These are phyloP conservation scores for Nesidiocoris tenuis DNA, from an alignment of 2,888 invertebrate species.

Conservation along the genomic window DNA sequence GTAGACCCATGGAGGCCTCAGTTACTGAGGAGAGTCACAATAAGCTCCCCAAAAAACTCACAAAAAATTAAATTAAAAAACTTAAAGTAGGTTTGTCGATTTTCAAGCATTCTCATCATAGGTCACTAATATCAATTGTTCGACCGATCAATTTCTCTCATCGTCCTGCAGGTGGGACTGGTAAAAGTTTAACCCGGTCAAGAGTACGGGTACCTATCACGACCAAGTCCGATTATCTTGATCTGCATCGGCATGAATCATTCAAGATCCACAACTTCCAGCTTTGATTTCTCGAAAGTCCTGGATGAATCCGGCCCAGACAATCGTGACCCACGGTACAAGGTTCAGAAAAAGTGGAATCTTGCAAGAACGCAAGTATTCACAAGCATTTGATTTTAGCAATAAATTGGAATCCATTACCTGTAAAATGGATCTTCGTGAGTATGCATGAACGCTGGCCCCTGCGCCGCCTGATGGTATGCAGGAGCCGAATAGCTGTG, in stretches of 20 bases:
- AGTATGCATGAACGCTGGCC: slow-evolving; percentile 4
- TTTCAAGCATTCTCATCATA: too few species aligned
- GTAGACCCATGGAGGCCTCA: too few species aligned
- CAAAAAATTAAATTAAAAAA: not conserved
- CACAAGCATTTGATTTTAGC: too few species aligned
- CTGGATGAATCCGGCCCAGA: not conserved
- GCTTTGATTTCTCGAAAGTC: not conserved
- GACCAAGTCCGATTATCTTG: not conserved
- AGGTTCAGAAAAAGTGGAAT: too few species aligned
- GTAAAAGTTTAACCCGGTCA: too few species aligned
- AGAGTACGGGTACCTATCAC: not conserved
- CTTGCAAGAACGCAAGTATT: too few species aligned
- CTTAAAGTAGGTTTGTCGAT: not conserved
- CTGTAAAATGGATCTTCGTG: slow-evolving; percentile 36
- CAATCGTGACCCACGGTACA: not conserved
- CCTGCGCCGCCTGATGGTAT: not conserved
- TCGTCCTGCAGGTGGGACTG: too few species aligned
- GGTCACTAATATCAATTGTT: too few species aligned
- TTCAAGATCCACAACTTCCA: not conserved
- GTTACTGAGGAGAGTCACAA: too few species aligned
- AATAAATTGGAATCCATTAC: too few species aligned
- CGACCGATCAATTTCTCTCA: too few species aligned
- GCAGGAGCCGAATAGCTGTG: slow-evolving; percentile 20
- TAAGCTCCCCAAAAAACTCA: too few species aligned
- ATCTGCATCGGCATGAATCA: not conserved